Evolutionary conservation across 2,888 invertebrate genomes (phyloP), one percentile per base, ranked within the genome.

Genomic region (Andricus quercusramuli): DNA sequence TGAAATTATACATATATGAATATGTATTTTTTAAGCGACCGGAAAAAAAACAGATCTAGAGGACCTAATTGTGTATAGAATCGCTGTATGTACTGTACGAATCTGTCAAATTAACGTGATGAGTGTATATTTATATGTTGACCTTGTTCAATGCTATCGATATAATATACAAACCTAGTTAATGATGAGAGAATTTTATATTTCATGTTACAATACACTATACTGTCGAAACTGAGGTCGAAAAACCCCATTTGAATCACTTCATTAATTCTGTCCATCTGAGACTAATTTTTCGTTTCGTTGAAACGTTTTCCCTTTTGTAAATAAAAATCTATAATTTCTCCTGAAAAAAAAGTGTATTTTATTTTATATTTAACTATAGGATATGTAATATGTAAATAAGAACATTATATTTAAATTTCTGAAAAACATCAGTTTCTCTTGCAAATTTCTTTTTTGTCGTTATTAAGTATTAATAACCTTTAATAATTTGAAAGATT

Each of bases 41-140:
- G 76, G 76, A 81, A 79, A 78, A 44, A 79, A 78, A 41, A 13
- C 79, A 79, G 80, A 80, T 59, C 79, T 68, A 74, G 74, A 76
- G 81, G 83, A 85, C 85, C 81, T 82, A 83, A 85, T 82, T 81
- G 83, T 89, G 86, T 86, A 87, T 87, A 89, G 86, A 85, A 85
- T 88, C 85, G 84, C 80, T 88, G 84, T 88, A 88, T 86, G 85
- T 87, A 80, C 84, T 79, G 81, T 84, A 84, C 81, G 80, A 85
- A 82, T 83, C 66, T 79, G 82, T 84, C 44, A 80, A 82, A 83
- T 89, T 87, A 84, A 89, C 88, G 88, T 90, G 88, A 90, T 90
- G 86, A 90, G 86, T 91, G 90, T 90, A 91, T 91, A 92, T 92
- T 90, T 91, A 89, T 91, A 91, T 92, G 91, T 91, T 91, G 89